Evolutionary conservation across 2,797 vertebrate species (phyloP).

Genomic region (Thamnophis elegans): DNA sequence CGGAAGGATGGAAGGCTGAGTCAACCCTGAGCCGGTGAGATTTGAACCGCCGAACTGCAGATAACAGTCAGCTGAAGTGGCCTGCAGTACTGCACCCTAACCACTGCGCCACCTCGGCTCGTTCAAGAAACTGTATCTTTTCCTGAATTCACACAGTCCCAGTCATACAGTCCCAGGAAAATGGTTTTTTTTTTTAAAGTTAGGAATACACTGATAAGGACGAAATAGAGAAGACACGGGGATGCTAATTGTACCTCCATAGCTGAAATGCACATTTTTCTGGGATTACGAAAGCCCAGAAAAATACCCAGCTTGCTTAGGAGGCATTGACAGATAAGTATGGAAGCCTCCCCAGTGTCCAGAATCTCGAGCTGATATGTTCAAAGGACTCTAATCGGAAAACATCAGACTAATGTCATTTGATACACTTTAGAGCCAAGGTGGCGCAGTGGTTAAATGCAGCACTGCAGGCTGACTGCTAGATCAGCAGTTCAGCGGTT

Average conservation of each 20-base stretch:
- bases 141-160: background rate
- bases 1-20: too few relatives aligned
- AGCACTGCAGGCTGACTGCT: too few relatives aligned
- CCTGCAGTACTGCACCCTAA: too few relatives aligned
- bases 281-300: background rate
- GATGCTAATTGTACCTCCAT: background rate
- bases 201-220: background rate
- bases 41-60: too few relatives aligned
- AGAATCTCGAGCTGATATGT: background rate
- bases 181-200: background rate
- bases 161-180: background rate
- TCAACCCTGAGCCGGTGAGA: too few relatives aligned
- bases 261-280: background rate
- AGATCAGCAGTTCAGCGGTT: too few relatives aligned
- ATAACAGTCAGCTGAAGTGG: too few relatives aligned
- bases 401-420: background rate
- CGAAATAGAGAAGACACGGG: background rate
- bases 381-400: background rate
- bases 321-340: background rate
- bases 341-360: background rate
- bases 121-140: background rate
- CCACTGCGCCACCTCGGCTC: too few relatives aligned
- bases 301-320: background rate
- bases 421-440: too few relatives aligned
- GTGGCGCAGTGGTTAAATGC: too few relatives aligned